Percentiles rank a stretch among this genome's conserved stretches.
Evolutionary conservation across 2,888 invertebrate genomes (phyloP).

Genomic region (Thymelicus sylvestris): DNA sequence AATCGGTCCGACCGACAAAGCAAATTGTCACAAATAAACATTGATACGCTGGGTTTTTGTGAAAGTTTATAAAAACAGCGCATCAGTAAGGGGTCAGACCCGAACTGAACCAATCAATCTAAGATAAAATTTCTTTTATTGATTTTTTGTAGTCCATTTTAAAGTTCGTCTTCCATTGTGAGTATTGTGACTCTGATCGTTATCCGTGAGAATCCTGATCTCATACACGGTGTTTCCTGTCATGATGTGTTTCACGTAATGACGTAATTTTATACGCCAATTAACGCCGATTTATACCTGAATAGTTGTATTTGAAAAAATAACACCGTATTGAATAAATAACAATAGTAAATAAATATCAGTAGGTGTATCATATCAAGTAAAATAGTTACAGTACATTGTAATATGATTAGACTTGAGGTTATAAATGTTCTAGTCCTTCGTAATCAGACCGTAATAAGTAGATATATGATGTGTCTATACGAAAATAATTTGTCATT

Average conservation of each 20-base stretch:
- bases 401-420: too few species aligned
- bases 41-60: conserved; percentile 79
- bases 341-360: too few species aligned
- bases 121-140: conserved; percentile 77
- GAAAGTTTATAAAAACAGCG: conserved; percentile 76
- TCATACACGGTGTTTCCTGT: conserved; percentile 41
- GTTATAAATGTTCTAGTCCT: too few species aligned
- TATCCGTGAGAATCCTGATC: conserved; percentile 64
- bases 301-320: too few species aligned
- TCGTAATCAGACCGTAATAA: too few species aligned
- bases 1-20: conserved; percentile 83
- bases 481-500: too few species aligned
- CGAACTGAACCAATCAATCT: conserved; percentile 78
- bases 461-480: too few species aligned
- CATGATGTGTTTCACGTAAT: conserved; percentile 24
- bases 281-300: conserved; percentile 4
- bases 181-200: conserved; percentile 71
- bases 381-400: too few species aligned
- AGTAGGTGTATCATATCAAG: too few species aligned
- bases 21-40: conserved; percentile 85
- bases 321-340: too few species aligned
- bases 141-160: conserved; percentile 68
- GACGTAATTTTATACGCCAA: conserved; percentile 17
- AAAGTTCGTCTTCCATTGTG: conserved; percentile 57
- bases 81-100: conserved; percentile 77